Base-by-base conservation (phyloP, 2,888 invertebrate genomes). In the Drosophila formosana region DNA sequence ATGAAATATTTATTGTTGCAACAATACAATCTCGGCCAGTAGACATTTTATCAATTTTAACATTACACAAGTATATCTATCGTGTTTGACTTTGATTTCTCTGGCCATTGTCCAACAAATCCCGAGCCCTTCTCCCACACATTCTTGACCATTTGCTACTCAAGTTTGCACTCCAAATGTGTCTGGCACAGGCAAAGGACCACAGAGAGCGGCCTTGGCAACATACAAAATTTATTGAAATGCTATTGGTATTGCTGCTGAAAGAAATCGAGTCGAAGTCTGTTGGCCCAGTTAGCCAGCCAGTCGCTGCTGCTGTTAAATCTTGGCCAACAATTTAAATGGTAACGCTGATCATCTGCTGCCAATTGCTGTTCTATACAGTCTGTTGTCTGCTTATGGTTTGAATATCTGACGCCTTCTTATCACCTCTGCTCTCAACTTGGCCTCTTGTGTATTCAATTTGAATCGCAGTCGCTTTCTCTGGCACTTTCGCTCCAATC, bases 361-460 rank as follows among this genome's bases (percentile, higher is more conserved):
- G 9, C 3, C 3, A 32, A 32, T 37, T 18, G 18, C 18, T 2
- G 18, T 18, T 18, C 18, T 18, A 18, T 18, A 18, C 18, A 18
- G 18, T 18, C 18, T 18, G 18, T 18, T 18, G 18, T 18, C 18
- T 18, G 18, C 23, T 32, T 13, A 23, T 53, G 28, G 53, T 62
- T 57, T 34, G 53, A 50, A 37, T 18, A 56, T 58, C 25, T 39
- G 18, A 25, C 4, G 47, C 63, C 49, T 41, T 28, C 53, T 78
- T 39, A 25, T 28, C 61, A 74, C 37, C 47, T 62, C 5, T 13
- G 11, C 18, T 6, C 28, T n/a, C 8, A 41, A n/a, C 50, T 46
- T 37, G 30, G 23, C 47, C 46, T 25, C 49, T 39, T 50, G 18
- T 26, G 47, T 55, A 79, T 81, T 82, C 78, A 82, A 82, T 82